These are phyloP conservation scores for Dipodomys ordii DNA, from an alignment of 2,113 vertebrate genomes.

Conservation along the genomic window DNA sequence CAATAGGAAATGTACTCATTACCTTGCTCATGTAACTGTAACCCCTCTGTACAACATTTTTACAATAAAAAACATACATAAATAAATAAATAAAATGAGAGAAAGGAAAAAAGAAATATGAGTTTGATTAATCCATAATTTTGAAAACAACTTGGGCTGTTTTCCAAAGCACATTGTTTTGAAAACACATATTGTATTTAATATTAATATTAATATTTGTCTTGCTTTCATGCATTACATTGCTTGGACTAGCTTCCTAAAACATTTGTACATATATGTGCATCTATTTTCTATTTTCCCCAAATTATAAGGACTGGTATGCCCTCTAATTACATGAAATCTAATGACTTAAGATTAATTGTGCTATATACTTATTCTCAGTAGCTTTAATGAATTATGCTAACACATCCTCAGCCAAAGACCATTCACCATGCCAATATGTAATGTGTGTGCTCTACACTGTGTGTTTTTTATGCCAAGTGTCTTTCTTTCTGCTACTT, in stretches of 20 bases:
- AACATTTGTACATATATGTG: not conserved
- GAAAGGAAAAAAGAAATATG: not conserved
- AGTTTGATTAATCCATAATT: not conserved
- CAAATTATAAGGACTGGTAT: not conserved
- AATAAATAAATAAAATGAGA: too few species aligned
- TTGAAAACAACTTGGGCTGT: constrained; percentile 43
- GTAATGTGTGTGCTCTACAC: not conserved
- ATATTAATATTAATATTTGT: not conserved
- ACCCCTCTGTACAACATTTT: too few species aligned
- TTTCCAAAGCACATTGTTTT: not conserved
- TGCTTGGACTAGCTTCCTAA: not conserved
- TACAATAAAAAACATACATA: too few species aligned
- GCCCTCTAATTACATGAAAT: not conserved
- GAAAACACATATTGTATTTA: not conserved
- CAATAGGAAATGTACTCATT: too few species aligned
- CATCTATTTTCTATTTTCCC: not conserved
- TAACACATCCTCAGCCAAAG: not conserved
- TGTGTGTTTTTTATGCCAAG: constrained; percentile 33
- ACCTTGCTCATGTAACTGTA: too few species aligned
- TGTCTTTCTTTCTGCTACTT: constrained; percentile 22
- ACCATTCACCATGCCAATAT: constrained; percentile 1
- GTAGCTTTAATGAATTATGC: constrained; percentile 7
- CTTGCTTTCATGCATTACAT: not conserved
- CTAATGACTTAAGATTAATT: not conserved
- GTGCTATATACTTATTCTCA: constrained; percentile 32